Evolutionary conservation across 92 coral and sea anemone species (phyloP), one percentile per base, ranked within the genome.

Genomic region (Diadumene lineata): DNA sequence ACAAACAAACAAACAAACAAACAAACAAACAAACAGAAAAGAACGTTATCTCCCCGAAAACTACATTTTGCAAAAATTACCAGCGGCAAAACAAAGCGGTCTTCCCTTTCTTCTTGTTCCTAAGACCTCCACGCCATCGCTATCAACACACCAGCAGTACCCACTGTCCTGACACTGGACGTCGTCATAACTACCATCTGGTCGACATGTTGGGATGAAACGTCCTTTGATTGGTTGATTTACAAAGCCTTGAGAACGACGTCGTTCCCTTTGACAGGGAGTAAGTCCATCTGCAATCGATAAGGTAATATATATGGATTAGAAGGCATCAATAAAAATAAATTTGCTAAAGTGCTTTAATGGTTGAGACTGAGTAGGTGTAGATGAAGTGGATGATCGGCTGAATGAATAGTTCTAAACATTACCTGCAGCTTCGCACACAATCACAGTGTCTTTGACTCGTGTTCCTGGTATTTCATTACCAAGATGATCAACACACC

Each of bases 401-500:
- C n/a, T n/a, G n/a, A n/a, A n/a, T n/a, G n/a, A n/a, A n/a, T n/a
- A n/a, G n/a, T n/a, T 38, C 48, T 4, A 4, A 38, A 38, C 48
- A 11, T 65, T 81, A 91, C 97, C 90, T 46, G 89, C 84, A 56
- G 89, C 57, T 7, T 88, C 90, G 48, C 97, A 91, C 50, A 72
- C 73, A 63, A 78, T 80, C n/a, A 61, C 66, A 17, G 34, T 24
- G 56, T 90, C 97, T 50, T 82, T 81, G 31, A 80, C 71, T 8
- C 97, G 86, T 16, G 98, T 87, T 29, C 93, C 88, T 26, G 60
- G 66, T 60, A 84, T 83, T 78, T 93, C 98, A 34, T 32, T 74
- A 4, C 97, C 98, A 75, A 87, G 81, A 53, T 87, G 81, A 68
- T 93, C 80, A 15, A 93, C 97, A 72, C 98, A 93, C 98, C 93